A percentile compares a stretch with the other conserved stretches of the same genome.
phyloP scores from a whole-genome alignment of 2,113 vertebrate species.

The Antennarius striatus region DNA sequence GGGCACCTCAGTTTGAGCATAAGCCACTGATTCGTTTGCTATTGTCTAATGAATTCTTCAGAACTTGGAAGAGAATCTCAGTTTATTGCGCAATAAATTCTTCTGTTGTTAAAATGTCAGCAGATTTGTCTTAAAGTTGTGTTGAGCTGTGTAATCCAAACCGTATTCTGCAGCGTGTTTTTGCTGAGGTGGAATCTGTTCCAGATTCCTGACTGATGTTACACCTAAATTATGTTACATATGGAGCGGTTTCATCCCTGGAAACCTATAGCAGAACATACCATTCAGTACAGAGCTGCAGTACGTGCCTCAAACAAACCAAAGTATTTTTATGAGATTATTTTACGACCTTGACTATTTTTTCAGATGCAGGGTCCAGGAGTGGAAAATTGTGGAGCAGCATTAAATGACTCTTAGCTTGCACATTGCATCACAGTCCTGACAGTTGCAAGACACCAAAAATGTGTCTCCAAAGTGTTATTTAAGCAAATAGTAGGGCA shows the following conservation, averaged over 20 bases:
- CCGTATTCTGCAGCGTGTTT: not conserved
- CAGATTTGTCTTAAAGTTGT: not conserved
- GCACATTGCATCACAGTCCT: constrained; percentile 21
- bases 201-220: not conserved
- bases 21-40: not conserved
- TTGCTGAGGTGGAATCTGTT: not conserved
- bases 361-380: not conserved
- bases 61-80: not conserved
- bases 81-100: not conserved
- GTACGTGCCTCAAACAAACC: no score
- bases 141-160: not conserved
- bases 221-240: not conserved
- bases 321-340: not conserved
- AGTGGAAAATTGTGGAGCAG: constrained; percentile 18
- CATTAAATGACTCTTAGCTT: not conserved
- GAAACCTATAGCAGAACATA: not conserved
- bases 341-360: not conserved
- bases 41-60: not conserved
- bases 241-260: not conserved
- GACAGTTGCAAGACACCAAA: constrained; percentile 7
- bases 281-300: no score
- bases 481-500: constrained; percentile 21
- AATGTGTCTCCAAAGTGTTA: constrained; percentile 9
- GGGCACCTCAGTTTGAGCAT: not conserved
- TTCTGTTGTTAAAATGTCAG: not conserved